Evolutionary conservation across 2,888 invertebrate genomes (phyloP), one percentile per base, ranked within the genome.

Genomic region (Anticlea derivata): DNA sequence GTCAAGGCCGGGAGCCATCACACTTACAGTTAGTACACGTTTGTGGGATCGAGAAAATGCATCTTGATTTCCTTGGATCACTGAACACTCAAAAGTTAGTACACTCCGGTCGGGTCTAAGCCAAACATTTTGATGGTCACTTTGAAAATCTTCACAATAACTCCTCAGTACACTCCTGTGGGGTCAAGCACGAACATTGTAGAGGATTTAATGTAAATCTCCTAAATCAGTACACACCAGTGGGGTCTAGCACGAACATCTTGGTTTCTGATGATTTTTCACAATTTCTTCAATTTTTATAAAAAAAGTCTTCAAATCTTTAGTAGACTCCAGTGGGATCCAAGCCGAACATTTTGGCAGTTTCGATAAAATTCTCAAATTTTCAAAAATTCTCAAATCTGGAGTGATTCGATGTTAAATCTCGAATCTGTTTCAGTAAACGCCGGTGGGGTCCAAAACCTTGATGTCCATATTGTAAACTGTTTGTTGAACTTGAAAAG

Each of bases 401-500:
- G 49, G 7, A n/a, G 24, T 23, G 50, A 60, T 57, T 56, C 49
- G 55, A 39, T 37, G 5, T 48, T 34, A 33, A 52, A 51, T 46
- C 43, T 41, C 59, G 54, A 53, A 55, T 57, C 31, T 41, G 63
- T 62, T 73, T 78, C 73, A 86, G 66, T 90, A 90, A 70, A 90
- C 87, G 73, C 89, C 89, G 61, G 90, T 90, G 50, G 90, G 90
- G 65, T 90, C 90, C 75, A 90, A 75, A 79, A 86, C 82, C 66
- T 87, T 86, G 78, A 84, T 78, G 63, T 81, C 86, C 89, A 89
- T 89, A 58, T 67, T 76, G 75, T 10, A 38, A 70, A 74, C 69
- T 66, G 63, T 67, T 59, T 55, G 57, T 75, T 78, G 74, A 80
- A 80, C 76, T 78, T 74, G 68, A 69, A 69, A 68, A 66, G 66